Base-by-base conservation (phyloP, 2,888 invertebrate genomes). In the Marronus borbonicus region DNA sequence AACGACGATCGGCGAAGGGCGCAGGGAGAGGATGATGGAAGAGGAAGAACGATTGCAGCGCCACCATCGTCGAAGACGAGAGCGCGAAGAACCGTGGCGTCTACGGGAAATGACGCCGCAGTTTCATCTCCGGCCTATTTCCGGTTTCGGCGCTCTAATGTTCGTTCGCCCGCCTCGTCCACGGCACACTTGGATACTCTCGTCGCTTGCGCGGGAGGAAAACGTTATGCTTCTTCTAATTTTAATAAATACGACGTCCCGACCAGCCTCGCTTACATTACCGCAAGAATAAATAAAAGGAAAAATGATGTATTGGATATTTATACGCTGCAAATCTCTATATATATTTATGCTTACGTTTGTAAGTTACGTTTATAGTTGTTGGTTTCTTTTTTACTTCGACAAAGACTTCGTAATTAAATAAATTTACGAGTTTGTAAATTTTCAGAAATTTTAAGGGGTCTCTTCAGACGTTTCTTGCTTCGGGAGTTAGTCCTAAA, bases 51-150 rank as follows among this genome's bases (percentile, higher is more conserved):
- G 70, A 60, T 49, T 10, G 78, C 65, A 81, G 80, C 80, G 79
- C 79, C 76, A 76, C 78, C 52, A 10, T 8, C 55, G 55, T 8
- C 55, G 55, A 58, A 80, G 82, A 80, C 81, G 81, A 80, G 81
- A 80, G 81, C 60, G 76, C 82, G 83, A 80, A 80, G 80, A 81
- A 81, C 80, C 80, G 83, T 84, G 85, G 86, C 87, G 86, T 86
- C 86, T 84, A 83, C 83, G 85, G 89, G 89, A 89, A 89, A 89
- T 89, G 89, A 89, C 88, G 88, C 87, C 88, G 88, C 89, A 88
- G 88, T 89, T 89, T 89, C 89, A 89, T 89, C 89, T 89, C 89
- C 89, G 89, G 89, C 88, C 87, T 86, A 89, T 89, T 89, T 89
- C 89, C 89, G 88, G 84, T 86, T 85, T 84, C 83, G 84, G 83